These are phyloP conservation scores for Drosophila lini DNA, from an alignment of 1,140 invertebrate genomes.

Conservation along the genomic window DNA sequence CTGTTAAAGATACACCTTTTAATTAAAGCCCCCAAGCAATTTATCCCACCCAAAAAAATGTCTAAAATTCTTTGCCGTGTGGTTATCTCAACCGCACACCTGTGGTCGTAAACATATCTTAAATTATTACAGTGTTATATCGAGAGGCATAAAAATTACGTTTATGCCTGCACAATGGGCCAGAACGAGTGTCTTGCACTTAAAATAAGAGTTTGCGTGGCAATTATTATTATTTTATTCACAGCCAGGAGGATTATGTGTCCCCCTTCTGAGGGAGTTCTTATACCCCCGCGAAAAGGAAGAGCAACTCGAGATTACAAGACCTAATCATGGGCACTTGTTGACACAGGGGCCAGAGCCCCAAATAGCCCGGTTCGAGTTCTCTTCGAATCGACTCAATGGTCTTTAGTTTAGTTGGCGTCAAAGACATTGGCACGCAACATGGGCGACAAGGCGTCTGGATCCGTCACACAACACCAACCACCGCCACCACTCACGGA, in stretches of 20 bases:
- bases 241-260: neutral
- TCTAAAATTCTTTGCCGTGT: constrained; percentile 7
- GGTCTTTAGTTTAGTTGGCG: constrained; percentile 54
- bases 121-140: constrained; percentile 40
- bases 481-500: constrained; percentile 5
- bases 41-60: neutral
- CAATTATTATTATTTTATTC: constrained; percentile 3
- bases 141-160: constrained; percentile 4
- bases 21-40: neutral
- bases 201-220: neutral
- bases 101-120: constrained; percentile 28
- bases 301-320: constrained; percentile 43
- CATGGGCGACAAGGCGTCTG: constrained; percentile 75
- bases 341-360: constrained; percentile 12
- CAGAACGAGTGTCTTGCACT: neutral
- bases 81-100: constrained; percentile 30
- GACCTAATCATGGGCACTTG: constrained; percentile 41
- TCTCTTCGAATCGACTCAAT: constrained; percentile 8
- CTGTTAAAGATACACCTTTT: neutral
- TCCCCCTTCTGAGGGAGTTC: neutral
- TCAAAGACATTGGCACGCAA: constrained; percentile 50
- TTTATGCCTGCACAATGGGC: neutral
- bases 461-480: constrained; percentile 23
- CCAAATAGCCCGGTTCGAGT: constrained; percentile 5
- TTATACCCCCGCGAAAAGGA: constrained; percentile 1